A percentile compares a stretch with the other conserved stretches of the same genome.
Evolutionary conservation across 2,888 invertebrate genomes (phyloP).

Genomic region (Apamea monoglypha): DNA sequence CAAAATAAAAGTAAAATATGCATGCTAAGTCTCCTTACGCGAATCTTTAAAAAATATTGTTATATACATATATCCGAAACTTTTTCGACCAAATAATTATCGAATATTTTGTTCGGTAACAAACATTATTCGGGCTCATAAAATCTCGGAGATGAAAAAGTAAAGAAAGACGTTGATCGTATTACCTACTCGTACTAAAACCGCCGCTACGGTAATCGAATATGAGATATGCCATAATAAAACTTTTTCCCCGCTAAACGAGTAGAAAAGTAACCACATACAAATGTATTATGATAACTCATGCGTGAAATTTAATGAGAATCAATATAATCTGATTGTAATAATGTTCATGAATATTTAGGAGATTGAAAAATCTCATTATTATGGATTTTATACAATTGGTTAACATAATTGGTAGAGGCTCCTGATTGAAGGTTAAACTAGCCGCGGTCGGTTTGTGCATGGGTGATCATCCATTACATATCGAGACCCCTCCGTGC

Average conservation of each 20-base stretch:
- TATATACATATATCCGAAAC: slow-evolving; percentile 28
- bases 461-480: background rate
- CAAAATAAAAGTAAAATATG: background rate
- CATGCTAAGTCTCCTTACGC: background rate
- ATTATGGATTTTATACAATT: background rate
- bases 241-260: slow-evolving; percentile 44
- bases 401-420: background rate
- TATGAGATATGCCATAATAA: slow-evolving; percentile 51
- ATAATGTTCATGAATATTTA: slow-evolving; percentile 39
- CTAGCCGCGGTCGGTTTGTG: background rate
- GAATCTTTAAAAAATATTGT: slow-evolving; percentile 10
- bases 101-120: slow-evolving; percentile 21
- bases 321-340: slow-evolving; percentile 42
- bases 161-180: slow-evolving; percentile 49
- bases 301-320: slow-evolving; percentile 43
- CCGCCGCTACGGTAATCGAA: slow-evolving; percentile 47
- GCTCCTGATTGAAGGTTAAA: background rate
- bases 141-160: slow-evolving; percentile 44
- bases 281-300: slow-evolving; percentile 40
- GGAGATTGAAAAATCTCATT: background rate
- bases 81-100: slow-evolving; percentile 13
- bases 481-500: background rate
- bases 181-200: slow-evolving; percentile 55
- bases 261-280: slow-evolving; percentile 58
- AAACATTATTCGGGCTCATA: slow-evolving; percentile 37